Evolutionary conservation across 2,888 invertebrate genomes (phyloP), one percentile per base, ranked within the genome.

Genomic region (Hydroisotoma schaefferi): DNA sequence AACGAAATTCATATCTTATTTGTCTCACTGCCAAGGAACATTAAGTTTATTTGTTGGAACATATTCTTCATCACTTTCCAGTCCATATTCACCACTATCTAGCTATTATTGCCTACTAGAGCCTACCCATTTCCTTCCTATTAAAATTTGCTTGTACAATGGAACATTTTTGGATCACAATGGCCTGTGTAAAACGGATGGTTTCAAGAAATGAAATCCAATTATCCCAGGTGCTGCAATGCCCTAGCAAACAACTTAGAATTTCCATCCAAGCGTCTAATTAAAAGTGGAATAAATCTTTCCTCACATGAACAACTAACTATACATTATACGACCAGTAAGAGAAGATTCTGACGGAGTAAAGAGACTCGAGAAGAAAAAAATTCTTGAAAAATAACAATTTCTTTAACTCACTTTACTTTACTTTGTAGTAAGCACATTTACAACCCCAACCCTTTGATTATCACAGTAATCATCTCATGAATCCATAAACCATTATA

Each of bases 1-100:
- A 49, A 40, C 38, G 57, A 52, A 61, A 61, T 61, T 61, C 53
- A 18, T 29, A 49, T 49, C 49, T 49, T 49, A 27, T 49, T 49
- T 49, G 49, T 49, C 49, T 49, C 49, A 49, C 18, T 49, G 49
- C 49, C 49, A 49, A 47, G n/a, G n/a, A n/a, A n/a, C n/a, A n/a
- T 25, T 25, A 22, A 23, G 23, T 25, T 47, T 47, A 33, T 15
- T 33, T 10, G 43, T 43, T 6, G 20, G 43, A 8, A 20, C 18
- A 43, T 10, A 8, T 18, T 8, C n/a, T 8, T 43, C n/a, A 43
- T 12, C 18, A 43, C 6, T 6, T 43, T 43, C 6, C 43, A 18
- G 43, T 8, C 6, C 33, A 10, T 33, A 33, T 10, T 33, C 8
- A 15, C 8, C 33, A 33, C 15, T 33, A 8, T 15, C 33, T n/a